Conservation (phyloP, 2,113 vertebrate species). For the Mormyrus lacerda region DNA sequence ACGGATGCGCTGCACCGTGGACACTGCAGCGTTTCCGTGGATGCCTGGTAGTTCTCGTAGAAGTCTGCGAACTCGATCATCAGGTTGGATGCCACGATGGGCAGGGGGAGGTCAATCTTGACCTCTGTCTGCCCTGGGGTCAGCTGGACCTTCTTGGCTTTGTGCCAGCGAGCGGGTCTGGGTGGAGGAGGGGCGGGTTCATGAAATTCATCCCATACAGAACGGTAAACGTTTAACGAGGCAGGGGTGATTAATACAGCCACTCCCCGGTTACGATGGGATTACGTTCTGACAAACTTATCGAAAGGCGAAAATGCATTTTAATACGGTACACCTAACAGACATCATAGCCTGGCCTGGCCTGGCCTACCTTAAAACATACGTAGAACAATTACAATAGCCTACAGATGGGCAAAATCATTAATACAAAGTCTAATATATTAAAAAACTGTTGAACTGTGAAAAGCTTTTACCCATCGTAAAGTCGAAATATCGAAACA, state of each 20-base stretch:
- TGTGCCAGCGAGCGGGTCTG: constrained; percentile 96
- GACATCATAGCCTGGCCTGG: too few species aligned
- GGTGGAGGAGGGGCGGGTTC: background rate
- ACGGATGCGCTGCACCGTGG: constrained; percentile 94
- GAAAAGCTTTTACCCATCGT: too few species aligned
- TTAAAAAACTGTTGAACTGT: too few species aligned
- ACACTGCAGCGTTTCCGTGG: constrained; percentile 93
- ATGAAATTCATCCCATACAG: background rate
- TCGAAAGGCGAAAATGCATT: too few species aligned
- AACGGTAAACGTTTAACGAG: background rate
- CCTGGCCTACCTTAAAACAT: too few species aligned
- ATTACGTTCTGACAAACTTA: too few species aligned
- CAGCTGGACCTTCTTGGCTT: constrained; percentile 94
- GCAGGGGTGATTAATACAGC: background rate
- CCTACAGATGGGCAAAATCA: too few species aligned
- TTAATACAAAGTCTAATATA: too few species aligned
- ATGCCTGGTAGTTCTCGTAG: constrained; percentile 98
- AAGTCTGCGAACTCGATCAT: constrained; percentile 99
- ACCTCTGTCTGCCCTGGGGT: constrained; percentile 94
- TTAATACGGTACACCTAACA: too few species aligned
- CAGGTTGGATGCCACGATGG: constrained; percentile 94
- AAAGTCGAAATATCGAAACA: too few species aligned
- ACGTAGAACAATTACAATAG: too few species aligned
- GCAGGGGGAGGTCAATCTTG: constrained; percentile 91
- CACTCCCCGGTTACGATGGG: too few species aligned